Evolutionary conservation across 1,140 invertebrate genomes (phyloP).

Genomic region (Piezodorus guildinii): DNA sequence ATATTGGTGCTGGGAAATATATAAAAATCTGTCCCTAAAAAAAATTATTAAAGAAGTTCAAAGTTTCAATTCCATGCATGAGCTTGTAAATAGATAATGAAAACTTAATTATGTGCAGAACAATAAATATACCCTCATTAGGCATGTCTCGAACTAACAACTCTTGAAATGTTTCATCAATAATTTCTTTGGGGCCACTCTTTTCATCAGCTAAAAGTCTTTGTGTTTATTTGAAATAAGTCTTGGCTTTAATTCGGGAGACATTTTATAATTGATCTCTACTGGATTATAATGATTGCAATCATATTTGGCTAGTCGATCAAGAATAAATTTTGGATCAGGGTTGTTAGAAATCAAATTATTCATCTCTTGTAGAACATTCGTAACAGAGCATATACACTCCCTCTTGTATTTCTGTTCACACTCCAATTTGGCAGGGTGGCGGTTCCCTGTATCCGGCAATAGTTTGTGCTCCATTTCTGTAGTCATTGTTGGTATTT

Average conservation of each 20-base stretch:
- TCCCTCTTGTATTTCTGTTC: neutral
- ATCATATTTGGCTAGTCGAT: constrained; percentile 1
- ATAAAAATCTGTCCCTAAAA: constrained; percentile 16
- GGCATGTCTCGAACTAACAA: constrained; percentile 2
- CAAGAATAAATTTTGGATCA: neutral
- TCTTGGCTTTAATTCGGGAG: constrained; percentile 14
- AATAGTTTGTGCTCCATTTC: no score
- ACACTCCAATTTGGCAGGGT: neutral
- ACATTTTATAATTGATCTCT: neutral
- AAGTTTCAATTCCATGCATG: neutral
- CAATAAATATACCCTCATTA: constrained; percentile 7
- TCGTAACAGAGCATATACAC: neutral
- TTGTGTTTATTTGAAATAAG: constrained; percentile 15
- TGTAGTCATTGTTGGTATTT: no score
- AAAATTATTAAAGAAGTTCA: neutral
- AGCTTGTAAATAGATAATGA: neutral
- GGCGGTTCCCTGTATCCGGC: neutral
- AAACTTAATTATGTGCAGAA: neutral
- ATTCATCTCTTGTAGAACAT: neutral
- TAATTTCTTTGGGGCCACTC: constrained; percentile 18
- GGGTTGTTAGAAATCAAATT: neutral
- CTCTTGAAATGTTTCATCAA: constrained; percentile 3
- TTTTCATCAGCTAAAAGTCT: constrained; percentile 4
- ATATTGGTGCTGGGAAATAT: constrained; percentile 17
- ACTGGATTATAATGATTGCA: constrained; percentile 1